Base-by-base conservation (phyloP, 2,113 vertebrate genomes). In the Plecotus auritus region DNA sequence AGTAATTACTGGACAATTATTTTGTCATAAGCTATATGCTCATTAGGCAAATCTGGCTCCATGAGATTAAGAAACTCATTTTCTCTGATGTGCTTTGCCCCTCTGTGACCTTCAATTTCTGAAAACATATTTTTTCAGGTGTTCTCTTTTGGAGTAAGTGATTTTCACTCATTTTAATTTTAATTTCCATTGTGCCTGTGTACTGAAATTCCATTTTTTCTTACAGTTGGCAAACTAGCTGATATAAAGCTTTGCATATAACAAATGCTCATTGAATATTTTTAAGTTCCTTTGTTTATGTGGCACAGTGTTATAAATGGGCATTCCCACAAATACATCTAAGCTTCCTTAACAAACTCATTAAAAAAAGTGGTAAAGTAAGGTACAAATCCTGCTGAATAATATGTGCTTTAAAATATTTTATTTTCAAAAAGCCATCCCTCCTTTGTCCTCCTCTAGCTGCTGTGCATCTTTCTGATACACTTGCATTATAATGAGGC, bases 1-100 rank as follows among this genome's bases (percentile, higher is more conserved):
- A 93, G 80, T 91, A 96, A 96, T 97, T 96, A 93, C 92, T 42
- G 10, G 47, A 81, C 81, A 97, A 97, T 96, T 97, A 97, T 95
- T 97, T 94, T 97, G 97, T 97, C 97, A 95, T 70, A 92, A 73
- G 28, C 76, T 69, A 9, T 81, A 74, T 94, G 66, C 73, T 95
- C 72, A 88, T 32, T 47, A 74, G 96, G 81, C 84, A 93, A 96
- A 93, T 95, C 42, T 96, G 90, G 61, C 35, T 96, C 26, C 28
- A 73, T n/a, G 72, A 96, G 96, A 96, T 97, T 97, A 96, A 91
- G 72, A 90, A 97, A 90, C 64, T 93, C 88, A 93, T 96, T 96
- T 93, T 81, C 61, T 86, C 40, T 96, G 23, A 97, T 92, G 89
- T 88, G 32, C 18, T 74, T 88, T 91, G 74, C 76, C 59, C 51